Evolutionary conservation across 2,888 invertebrate species (phyloP).

Genomic region (Drosophila mettleri): DNA sequence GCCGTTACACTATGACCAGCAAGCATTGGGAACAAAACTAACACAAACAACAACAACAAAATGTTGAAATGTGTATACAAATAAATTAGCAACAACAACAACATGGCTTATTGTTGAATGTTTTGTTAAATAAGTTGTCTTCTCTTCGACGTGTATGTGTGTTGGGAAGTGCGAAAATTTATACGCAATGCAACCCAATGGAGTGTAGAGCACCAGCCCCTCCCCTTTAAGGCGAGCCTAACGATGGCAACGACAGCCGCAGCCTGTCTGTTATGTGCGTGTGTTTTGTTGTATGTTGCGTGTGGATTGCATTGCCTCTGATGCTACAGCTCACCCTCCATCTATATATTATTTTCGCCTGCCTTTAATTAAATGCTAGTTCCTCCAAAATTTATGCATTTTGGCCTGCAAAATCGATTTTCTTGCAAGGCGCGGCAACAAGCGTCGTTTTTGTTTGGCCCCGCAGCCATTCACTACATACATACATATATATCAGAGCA

Average conservation of each 20-base stretch:
- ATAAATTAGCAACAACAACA: conserved; percentile 49
- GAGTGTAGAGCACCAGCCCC: conserved; percentile 44
- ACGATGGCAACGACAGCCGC: conserved; percentile 26
- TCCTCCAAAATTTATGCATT: conserved; percentile 59
- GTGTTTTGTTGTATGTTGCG: conserved; percentile 20
- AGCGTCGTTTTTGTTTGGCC: conserved; percentile 61
- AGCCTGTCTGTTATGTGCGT: conserved; percentile 43
- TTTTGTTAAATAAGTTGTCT: conserved; percentile 56
- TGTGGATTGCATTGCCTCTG: conserved; percentile 38
- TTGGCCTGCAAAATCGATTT: conserved; percentile 78
- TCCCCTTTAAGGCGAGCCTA: conserved; percentile 58
- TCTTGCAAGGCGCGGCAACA: conserved; percentile 76
- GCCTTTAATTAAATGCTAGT: conserved; percentile 52
- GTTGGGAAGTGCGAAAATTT: conserved; percentile 61
- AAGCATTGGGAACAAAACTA: conserved; percentile 31
- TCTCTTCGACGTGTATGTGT: conserved; percentile 32
- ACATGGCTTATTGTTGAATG: conserved; percentile 40
- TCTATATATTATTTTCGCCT: conserved; percentile 33
- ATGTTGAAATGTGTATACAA: conserved; percentile 68
- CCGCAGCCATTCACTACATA: conserved; percentile 36
- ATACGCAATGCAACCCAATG: conserved; percentile 51
- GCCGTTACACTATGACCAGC: conserved; percentile 70
- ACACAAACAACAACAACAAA: conserved; percentile 45
- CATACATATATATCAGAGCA: conserved; percentile 30
- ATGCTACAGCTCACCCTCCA: conserved; percentile 1